A percentile compares a stretch with the other conserved stretches of the same genome.
Evolutionary conservation across 1,140 invertebrate species (phyloP).

Genomic region (Cylas formicarius): DNA sequence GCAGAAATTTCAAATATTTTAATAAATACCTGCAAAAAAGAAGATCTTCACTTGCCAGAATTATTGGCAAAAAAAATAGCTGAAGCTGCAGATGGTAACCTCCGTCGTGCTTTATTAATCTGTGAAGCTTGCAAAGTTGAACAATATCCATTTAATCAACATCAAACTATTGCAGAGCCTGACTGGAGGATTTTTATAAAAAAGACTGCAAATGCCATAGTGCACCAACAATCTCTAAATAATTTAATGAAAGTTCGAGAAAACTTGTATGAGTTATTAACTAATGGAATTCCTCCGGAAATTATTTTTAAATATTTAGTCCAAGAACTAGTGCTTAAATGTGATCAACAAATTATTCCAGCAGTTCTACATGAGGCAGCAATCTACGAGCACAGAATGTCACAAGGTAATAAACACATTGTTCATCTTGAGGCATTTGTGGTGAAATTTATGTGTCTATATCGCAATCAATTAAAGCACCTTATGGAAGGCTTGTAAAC

Average conservation of each 20-base stretch:
- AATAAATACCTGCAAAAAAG: conserved; percentile 71
- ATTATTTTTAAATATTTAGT: conserved; percentile 88
- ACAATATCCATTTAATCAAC: conserved; percentile 78
- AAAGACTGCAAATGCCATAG: conserved; percentile 81
- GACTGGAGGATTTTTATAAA: conserved; percentile 91
- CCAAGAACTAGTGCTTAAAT: conserved; percentile 78
- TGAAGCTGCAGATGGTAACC: conserved; percentile 76
- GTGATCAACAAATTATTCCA: conserved; percentile 82
- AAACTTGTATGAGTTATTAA: conserved; percentile 87
- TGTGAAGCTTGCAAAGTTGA: conserved; percentile 90
- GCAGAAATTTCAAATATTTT: conserved; percentile 69
- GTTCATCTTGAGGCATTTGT: conserved; percentile 97
- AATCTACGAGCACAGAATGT: conserved; percentile 83
- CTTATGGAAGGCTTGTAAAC: no score
- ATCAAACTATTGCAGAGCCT: conserved; percentile 77
- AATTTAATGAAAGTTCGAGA: conserved; percentile 78
- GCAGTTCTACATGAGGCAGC: conserved; percentile 80
- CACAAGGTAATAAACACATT: conserved; percentile 87
- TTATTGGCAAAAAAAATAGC: conserved; percentile 76
- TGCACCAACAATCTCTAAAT: conserved; percentile 80
- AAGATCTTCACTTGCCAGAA: conserved; percentile 69
- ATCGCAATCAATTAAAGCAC: conserved; percentile 45
- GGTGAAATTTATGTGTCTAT: conserved; percentile 92
- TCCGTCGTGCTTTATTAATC: conserved; percentile 90
- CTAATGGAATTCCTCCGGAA: conserved; percentile 89